Conservation (phyloP, 1,140 invertebrate species). For the Drosophila pseudoobscura region DNA sequence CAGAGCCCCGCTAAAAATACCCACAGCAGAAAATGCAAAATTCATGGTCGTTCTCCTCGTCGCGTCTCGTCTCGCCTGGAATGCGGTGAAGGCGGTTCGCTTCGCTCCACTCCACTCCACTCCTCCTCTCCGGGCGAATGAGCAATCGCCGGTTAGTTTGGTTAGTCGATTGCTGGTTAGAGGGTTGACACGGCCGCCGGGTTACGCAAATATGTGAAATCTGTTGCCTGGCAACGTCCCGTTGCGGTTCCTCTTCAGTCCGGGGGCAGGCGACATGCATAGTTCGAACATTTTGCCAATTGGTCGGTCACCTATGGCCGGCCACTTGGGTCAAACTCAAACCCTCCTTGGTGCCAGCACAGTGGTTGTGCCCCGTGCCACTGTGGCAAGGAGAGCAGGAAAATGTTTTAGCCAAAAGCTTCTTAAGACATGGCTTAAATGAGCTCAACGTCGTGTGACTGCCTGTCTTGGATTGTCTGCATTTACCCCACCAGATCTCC, state of each 20-base stretch:
- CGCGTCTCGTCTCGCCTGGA: conserved; percentile 36
- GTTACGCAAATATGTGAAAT: conserved; percentile 71
- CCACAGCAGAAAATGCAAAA: conserved; percentile 69
- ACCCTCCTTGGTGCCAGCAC: neutral
- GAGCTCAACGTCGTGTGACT: conserved; percentile 32
- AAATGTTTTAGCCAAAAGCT: conserved; percentile 45
- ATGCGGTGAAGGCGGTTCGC: conserved; percentile 62
- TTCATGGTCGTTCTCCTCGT: conserved; percentile 61
- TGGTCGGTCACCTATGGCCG: neutral
- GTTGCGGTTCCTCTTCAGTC: conserved; percentile 8
- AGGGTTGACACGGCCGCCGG: conserved; percentile 27
- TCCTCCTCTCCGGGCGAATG: conserved; percentile 36
- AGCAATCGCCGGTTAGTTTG: conserved; percentile 39
- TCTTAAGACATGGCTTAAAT: conserved; percentile 66
- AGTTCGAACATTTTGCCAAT: conserved; percentile 27
- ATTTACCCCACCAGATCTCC: conserved; percentile 10
- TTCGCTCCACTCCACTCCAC: neutral
- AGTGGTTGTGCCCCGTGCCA: no score
- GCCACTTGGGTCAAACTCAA: no score
- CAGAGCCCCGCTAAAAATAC: conserved; percentile 67
- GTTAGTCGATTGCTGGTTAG: neutral
- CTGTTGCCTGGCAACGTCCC: conserved; percentile 52
- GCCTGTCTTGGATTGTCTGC: conserved; percentile 25
- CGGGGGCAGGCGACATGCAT: conserved; percentile 12
- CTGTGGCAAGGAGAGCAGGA: neutral